Evolutionary conservation across 2,797 vertebrate species (phyloP).

Genomic region (Mus caroli): DNA sequence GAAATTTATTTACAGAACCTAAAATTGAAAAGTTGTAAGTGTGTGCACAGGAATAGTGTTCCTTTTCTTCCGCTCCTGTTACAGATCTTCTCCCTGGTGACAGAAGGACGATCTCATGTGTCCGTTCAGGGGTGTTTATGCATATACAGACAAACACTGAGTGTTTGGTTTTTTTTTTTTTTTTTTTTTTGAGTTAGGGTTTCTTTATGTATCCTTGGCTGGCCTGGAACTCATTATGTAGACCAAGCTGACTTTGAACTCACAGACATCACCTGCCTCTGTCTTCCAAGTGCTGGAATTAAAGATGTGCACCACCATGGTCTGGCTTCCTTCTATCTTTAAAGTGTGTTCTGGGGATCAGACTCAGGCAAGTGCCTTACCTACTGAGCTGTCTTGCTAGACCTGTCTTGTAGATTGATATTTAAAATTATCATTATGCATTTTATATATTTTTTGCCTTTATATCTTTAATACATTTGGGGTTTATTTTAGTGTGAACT

Average conservation of each 20-base stretch:
- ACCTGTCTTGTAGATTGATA: background rate
- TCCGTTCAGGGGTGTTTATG: background rate
- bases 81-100: conserved; percentile 21
- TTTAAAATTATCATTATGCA: background rate
- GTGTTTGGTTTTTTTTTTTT: background rate
- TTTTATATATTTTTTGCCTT: background rate
- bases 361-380: background rate
- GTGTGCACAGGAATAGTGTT: background rate
- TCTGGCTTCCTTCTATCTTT: background rate
- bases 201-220: background rate
- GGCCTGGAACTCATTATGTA: background rate
- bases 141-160: background rate
- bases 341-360: background rate
- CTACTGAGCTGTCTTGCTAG: background rate
- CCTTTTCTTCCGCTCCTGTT: background rate
- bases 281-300: background rate
- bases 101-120: background rate
- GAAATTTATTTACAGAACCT: background rate
- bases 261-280: background rate
- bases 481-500: conserved; percentile 38
- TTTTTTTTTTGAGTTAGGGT: background rate
- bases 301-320: background rate
- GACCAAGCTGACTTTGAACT: background rate
- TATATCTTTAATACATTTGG: background rate
- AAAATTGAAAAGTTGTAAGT: background rate